Evolutionary conservation across 2,888 invertebrate genomes (phyloP), one percentile per base, ranked within the genome.

Genomic region (Aleiodes alternator): DNA sequence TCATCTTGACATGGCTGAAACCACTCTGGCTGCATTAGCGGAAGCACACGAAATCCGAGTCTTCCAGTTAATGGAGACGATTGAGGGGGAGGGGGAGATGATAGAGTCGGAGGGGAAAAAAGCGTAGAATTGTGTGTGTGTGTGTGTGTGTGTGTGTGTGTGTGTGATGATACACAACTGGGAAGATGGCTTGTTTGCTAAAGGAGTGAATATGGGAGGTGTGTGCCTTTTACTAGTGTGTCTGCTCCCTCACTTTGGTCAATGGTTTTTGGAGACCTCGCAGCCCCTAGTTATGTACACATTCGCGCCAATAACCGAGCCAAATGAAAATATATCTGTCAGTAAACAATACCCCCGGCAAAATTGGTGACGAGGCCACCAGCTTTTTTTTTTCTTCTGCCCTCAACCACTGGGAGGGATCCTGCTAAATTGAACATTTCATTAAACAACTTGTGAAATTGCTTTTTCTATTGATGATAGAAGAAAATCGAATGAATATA

Each of bases 251-350:
- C 23, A 23, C n/a, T 53, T 6, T 53, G 34, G 31, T 51, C 69
- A 70, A 75, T 70, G 74, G 76, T 80, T 75, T 78, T 71, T 57
- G 69, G 34, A 6, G 34, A 72, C 69, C 74, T 69, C 73, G 71
- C 23, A 68, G 73, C 50, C 29, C 29, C 50, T 68, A 31, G 51
- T 51, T 68, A 51, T 31, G 68, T 68, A 68, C 79, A 81, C 82
- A 83, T 83, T 85, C 84, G 85, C 85, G 85, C 87, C 88, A 89
- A 89, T 89, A 89, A 88, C 88, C 87, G 43, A 64, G 86, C 88
- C 88, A 87, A 89, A 89, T 89, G 88, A 89, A 89, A 89, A 89
- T 89, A 87, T 89, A 89, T 88, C 88, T 88, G 87, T 88, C 84
- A 78, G 85, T 84, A 89, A 89, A 89, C 86, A 89, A 89, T 51